phyloP scores from a whole-genome alignment of 1,140 invertebrate species.

The Drosophila carrolli region DNA sequence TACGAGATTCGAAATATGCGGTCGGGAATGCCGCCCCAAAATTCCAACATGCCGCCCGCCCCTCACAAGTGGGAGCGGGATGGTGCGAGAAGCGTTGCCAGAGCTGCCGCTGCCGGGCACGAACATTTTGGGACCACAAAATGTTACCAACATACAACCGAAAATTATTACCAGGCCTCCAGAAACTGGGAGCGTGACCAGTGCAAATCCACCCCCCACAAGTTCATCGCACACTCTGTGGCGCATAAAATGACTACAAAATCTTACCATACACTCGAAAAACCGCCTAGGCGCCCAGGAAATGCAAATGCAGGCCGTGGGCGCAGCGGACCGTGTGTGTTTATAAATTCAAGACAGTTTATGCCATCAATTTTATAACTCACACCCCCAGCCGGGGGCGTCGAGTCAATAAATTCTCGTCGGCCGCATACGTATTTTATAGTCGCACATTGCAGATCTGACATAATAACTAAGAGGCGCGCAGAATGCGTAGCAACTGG shows the following conservation, averaged over 20 bases:
- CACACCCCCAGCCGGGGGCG: constrained; percentile 73
- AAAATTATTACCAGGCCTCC: constrained; percentile 61
- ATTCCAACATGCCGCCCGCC: constrained; percentile 23
- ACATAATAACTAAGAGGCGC: constrained; percentile 83
- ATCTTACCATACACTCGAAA: constrained; percentile 61
- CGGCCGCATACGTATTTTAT: constrained; percentile 79
- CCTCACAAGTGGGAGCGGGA: constrained; percentile 12
- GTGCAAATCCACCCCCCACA: constrained; percentile 12
- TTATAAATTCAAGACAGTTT: constrained; percentile 81
- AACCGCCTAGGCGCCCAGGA: constrained; percentile 41
- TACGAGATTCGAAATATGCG: constrained; percentile 45
- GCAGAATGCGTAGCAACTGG: constrained; percentile 69
- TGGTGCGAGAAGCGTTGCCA: constrained; percentile 62
- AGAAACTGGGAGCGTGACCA: constrained; percentile 17
- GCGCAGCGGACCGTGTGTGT: not conserved
- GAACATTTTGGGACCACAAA: constrained; percentile 53
- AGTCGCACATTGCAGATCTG: constrained; percentile 84
- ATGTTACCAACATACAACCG: constrained; percentile 81
- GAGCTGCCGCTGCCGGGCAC: constrained; percentile 40
- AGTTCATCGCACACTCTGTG: constrained; percentile 9
- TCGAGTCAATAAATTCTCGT: constrained; percentile 82
- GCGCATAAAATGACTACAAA: constrained; percentile 43
- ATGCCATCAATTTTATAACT: constrained; percentile 83
- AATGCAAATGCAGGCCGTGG: constrained; percentile 16
- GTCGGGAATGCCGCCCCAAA: constrained; percentile 40